Evolutionary conservation across 2,888 invertebrate genomes (phyloP).

Genomic region (Pristionchus arcanus): DNA sequence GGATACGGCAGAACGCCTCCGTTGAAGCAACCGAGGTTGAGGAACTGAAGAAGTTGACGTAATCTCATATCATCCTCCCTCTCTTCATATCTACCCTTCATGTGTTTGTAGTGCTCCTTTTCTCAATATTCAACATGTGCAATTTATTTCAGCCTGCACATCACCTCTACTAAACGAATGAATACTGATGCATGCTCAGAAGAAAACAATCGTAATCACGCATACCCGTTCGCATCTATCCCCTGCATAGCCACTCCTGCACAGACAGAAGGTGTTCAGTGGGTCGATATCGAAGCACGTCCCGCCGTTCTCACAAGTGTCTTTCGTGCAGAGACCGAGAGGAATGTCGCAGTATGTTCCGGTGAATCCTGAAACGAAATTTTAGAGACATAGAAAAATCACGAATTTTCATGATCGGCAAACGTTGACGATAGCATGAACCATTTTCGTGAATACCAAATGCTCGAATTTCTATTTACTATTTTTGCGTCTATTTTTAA

Average conservation of each 20-base stretch:
- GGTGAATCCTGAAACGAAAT: not conserved
- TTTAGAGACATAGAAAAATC: not conserved
- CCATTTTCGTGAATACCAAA: too few species aligned
- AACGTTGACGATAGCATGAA: too few species aligned
- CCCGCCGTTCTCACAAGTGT: not conserved
- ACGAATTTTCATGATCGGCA: too few species aligned
- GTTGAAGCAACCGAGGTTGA: constrained; percentile 33
- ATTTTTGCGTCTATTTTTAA: too few species aligned
- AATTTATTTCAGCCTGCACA: too few species aligned
- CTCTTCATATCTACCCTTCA: not conserved
- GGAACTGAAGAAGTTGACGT: not conserved
- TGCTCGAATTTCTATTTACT: too few species aligned
- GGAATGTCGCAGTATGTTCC: not conserved
- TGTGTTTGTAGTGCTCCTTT: too few species aligned
- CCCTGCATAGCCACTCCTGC: not conserved
- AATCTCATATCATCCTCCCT: not conserved
- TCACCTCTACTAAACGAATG: too few species aligned
- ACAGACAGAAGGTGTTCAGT: not conserved
- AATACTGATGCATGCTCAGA: too few species aligned
- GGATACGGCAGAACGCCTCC: not conserved
- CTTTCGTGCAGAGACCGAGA: not conserved
- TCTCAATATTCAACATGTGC: too few species aligned
- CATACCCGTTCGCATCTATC: not conserved
- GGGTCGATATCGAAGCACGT: constrained; percentile 32
- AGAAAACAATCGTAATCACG: not conserved